Evolutionary conservation across 2,888 invertebrate species (phyloP), one percentile per base, ranked within the genome.

Genomic region (Cenopis cana): DNA sequence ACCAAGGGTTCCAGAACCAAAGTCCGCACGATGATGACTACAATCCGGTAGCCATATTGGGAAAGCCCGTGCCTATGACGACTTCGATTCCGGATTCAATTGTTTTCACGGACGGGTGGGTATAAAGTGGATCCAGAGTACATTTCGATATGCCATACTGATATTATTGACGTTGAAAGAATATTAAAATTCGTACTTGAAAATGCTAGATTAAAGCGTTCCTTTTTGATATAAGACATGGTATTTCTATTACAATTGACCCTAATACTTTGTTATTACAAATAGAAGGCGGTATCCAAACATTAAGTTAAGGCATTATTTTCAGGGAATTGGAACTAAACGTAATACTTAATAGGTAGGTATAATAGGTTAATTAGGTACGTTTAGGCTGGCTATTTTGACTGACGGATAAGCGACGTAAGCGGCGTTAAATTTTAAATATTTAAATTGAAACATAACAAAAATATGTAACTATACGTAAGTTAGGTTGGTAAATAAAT

Each of bases 21-120:
- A 74, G 65, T 56, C 64, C 9, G 62, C 61, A 65, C 8, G 33
- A 29, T 18, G 50, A 50, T 1, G 57, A 62, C n/a, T 56, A 64
- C 14, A 61, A 56, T 8, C 74, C 65, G 9, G 78, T 77, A 5
- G 73, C 69, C 18, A 82, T 83, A 67, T 74, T 79, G 60, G 84
- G 81, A 18, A 79, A 76, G 72, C 81, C 80, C 9, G 85, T 83
- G 18, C 33, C 74, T 49, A 72, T 82, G 33, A 62, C 74, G 12
- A 76, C 76, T 12, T 52, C 74, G 24, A 60, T 73, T 61, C 68
- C 75, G 10, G 76, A 70, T 61, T 75, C 77, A 69, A 74, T 76
- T 52, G 46, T 75, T 38, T 78, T 78, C 68, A 68, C 75, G 68
- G 75, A 77, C 68, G 79, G 77, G 85, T 84, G 77, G 73, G 77